These are phyloP conservation scores for Drosophila mayri DNA, from an alignment of 1,140 invertebrate genomes.

Conservation along the genomic window DNA sequence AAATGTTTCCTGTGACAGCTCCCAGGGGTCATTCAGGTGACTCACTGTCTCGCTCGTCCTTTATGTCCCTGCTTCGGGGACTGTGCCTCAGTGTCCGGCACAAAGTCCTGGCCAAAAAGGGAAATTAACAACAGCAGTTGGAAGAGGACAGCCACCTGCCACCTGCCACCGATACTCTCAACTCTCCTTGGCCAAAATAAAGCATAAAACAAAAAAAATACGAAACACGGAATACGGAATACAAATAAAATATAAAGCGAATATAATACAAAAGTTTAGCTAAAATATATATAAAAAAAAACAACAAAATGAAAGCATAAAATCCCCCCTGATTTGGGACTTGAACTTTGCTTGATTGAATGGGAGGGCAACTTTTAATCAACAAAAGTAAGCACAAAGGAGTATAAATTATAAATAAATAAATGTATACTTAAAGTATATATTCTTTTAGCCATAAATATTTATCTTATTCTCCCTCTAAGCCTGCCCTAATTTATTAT, in stretches of 20 bases:
- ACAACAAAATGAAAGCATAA: background rate
- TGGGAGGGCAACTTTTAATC: constrained; percentile 13
- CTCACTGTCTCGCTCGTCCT: constrained; percentile 1
- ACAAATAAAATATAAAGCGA: background rate
- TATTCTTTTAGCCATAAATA: background rate
- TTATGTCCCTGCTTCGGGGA: constrained; percentile 15
- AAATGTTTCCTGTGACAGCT: constrained; percentile 43
- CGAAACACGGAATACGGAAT: background rate
- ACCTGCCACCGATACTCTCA: constrained; percentile 27
- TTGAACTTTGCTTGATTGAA: constrained; percentile 9
- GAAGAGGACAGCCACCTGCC: constrained; percentile 25
- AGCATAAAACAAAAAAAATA: background rate
- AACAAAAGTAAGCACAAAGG: constrained; percentile 18
- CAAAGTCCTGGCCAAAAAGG: constrained; percentile 32
- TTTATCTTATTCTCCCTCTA: background rate
- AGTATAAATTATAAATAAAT: constrained; percentile 2
- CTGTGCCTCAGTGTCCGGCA: constrained; percentile 5
- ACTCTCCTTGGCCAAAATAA: constrained; percentile 4
- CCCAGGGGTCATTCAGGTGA: constrained; percentile 39
- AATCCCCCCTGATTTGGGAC: constrained; percentile 6
- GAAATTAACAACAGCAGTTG: constrained; percentile 23
- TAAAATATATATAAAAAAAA: background rate
- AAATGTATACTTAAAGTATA: background rate
- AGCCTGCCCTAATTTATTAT: background rate
- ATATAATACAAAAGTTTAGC: constrained; percentile 14